Evolutionary conservation across 2,888 invertebrate species (phyloP).

Genomic region (Phyto melanocephala): DNA sequence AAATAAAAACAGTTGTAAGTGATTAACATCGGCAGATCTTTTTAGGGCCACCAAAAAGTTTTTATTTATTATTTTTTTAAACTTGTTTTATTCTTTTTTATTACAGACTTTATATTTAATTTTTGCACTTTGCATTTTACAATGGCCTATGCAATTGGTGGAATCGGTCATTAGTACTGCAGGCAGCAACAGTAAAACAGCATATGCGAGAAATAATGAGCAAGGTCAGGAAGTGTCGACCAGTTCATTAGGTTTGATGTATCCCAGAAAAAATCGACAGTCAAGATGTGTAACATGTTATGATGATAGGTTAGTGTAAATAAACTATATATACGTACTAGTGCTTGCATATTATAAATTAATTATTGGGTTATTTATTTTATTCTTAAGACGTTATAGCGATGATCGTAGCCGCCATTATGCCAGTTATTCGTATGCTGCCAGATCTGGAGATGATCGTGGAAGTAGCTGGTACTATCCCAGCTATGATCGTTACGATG

Average conservation of each 20-base stretch:
- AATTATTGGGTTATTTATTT: background rate
- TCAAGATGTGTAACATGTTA: slow-evolving; percentile 77
- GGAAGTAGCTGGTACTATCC: slow-evolving; percentile 69
- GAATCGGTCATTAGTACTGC: slow-evolving; percentile 21
- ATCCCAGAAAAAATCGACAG: slow-evolving; percentile 74
- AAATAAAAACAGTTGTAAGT: too few relatives aligned
- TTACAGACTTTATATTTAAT: slow-evolving; percentile 34
- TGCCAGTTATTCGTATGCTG: slow-evolving; percentile 67
- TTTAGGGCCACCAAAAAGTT: too few relatives aligned
- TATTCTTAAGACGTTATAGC: slow-evolving; percentile 21
- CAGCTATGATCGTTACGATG: slow-evolving; percentile 73
- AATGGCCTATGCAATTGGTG: slow-evolving; percentile 40
- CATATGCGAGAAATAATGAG: slow-evolving; percentile 32
- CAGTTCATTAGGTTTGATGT: slow-evolving; percentile 69
- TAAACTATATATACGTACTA: too few relatives aligned
- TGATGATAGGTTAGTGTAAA: slow-evolving; percentile 72
- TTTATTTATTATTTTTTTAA: background rate
- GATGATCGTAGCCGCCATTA: slow-evolving; percentile 67
- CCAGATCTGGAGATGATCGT: slow-evolving; percentile 73
- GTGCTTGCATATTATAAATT: too few relatives aligned
- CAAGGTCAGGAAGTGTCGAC: slow-evolving; percentile 30
- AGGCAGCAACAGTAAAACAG: slow-evolving; percentile 1
- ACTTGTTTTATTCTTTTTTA: background rate
- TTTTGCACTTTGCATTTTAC: slow-evolving; percentile 50
- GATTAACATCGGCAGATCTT: too few relatives aligned